phyloP scores from a whole-genome alignment of 2,113 vertebrate species.

The Semnornis frantzii region DNA sequence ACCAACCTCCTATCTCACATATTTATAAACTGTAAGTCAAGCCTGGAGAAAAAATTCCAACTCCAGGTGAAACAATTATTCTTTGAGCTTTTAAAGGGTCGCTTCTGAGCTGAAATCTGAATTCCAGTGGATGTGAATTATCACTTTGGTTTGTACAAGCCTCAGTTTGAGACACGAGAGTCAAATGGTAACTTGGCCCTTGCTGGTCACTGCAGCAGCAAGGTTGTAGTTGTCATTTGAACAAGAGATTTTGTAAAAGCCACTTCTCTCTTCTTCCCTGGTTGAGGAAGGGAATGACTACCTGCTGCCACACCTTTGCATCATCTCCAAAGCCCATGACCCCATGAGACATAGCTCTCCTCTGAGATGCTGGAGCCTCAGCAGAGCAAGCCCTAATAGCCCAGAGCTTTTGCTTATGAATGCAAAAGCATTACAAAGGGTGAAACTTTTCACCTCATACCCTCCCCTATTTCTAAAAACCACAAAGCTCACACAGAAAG shows the following conservation, averaged over 20 bases:
- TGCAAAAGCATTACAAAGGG: neutral
- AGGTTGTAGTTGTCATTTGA: neutral
- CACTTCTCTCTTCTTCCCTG: neutral
- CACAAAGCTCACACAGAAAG: neutral
- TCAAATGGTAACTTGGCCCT: neutral
- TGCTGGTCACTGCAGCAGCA: neutral
- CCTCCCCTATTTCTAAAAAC: neutral
- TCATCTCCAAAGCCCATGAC: rapidly evolving
- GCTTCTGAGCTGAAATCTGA: neutral
- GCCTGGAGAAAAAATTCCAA: slow-evolving; percentile 61
- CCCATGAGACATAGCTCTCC: neutral
- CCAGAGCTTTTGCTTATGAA: neutral
- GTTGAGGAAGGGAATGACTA: neutral
- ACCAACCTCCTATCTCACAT: slow-evolving; percentile 73
- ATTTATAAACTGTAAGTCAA: slow-evolving; percentile 77
- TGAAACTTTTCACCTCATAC: neutral
- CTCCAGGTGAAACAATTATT: slow-evolving; percentile 68
- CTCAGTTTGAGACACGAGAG: neutral
- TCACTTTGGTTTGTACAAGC: neutral
- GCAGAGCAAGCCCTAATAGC: neutral
- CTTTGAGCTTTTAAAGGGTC: neutral
- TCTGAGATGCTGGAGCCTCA: rapidly evolving
- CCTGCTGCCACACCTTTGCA: neutral
- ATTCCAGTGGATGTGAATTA: neutral
- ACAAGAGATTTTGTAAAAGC: neutral